These are phyloP conservation scores for Acomys russatus DNA, from an alignment of 2,797 vertebrate species.

Conservation along the genomic window DNA sequence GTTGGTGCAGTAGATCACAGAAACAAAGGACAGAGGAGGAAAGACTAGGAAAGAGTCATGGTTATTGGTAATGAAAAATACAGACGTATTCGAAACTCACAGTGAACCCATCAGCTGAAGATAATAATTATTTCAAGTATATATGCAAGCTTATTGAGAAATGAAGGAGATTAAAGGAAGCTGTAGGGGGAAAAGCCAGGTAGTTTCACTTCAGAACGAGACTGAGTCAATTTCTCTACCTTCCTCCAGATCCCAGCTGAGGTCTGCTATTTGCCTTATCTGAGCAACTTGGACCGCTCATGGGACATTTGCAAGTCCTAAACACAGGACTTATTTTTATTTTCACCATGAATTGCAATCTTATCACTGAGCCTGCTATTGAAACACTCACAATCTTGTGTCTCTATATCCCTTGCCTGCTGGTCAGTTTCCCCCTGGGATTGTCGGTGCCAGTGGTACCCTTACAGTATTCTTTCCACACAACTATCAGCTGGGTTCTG, in stretches of 20 bases:
- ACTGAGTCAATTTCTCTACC: background rate
- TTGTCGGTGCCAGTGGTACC: background rate
- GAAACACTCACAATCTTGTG: background rate
- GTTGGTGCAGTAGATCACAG: background rate
- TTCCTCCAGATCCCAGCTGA: background rate
- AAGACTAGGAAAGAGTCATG: background rate
- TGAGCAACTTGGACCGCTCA: background rate
- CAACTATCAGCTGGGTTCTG: background rate
- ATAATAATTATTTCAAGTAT: background rate
- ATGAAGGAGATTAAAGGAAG: background rate
- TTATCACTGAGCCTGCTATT: background rate
- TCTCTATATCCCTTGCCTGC: background rate
- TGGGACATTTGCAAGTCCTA: background rate
- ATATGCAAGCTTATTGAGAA: background rate
- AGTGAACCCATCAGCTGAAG: background rate
- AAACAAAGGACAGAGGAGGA: background rate
- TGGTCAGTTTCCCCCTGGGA: background rate
- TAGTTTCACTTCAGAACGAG: background rate
- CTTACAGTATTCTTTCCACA: background rate
- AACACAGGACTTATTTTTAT: background rate
- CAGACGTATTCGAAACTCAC: background rate
- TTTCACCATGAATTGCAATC: background rate
- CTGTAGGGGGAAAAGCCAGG: background rate
- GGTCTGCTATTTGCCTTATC: background rate
- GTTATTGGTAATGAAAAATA: background rate